Percentiles rank a stretch among this genome's conserved stretches.
phyloP scores from a whole-genome alignment of 1,140 invertebrate species.

The Augochlora pura region DNA sequence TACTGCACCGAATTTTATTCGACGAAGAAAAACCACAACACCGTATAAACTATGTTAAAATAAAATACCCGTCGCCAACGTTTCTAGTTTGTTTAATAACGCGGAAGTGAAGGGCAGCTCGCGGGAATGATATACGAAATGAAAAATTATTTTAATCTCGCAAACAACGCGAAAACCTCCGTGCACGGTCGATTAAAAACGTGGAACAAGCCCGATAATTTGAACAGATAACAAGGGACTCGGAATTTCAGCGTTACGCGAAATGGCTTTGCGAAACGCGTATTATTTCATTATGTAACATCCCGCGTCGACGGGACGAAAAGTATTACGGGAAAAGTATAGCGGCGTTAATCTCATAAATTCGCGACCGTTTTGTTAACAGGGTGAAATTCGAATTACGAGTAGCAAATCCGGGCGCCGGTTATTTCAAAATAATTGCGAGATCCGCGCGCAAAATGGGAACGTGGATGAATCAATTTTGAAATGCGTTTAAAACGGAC shows the following conservation, averaged over 20 bases:
- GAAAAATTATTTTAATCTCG: slow-evolving; percentile 2
- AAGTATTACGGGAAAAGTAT: slow-evolving; percentile 16
- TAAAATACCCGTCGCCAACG: not conserved
- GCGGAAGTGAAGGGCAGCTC: not conserved
- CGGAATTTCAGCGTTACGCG: slow-evolving; percentile 23
- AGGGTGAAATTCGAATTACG: slow-evolving; percentile 23
- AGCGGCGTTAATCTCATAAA: slow-evolving; percentile 13
- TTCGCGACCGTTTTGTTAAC: not conserved
- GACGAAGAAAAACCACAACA: not conserved
- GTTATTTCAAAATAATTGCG: not conserved
- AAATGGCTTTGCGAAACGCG: slow-evolving; percentile 29
- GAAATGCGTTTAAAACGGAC: too few species aligned
- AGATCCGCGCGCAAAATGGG: too few species aligned
- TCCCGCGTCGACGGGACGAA: not conserved
- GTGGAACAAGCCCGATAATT: slow-evolving; percentile 5
- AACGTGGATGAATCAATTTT: too few species aligned
- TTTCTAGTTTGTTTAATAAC: not conserved
- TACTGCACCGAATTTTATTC: too few species aligned
- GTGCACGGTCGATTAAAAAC: slow-evolving; percentile 1
- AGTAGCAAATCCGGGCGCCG: not conserved
- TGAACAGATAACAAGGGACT: not conserved
- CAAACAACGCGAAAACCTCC: not conserved
- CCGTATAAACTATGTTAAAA: not conserved
- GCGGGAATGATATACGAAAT: not conserved
- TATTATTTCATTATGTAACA: slow-evolving; percentile 32